Evolutionary conservation across 2,113 vertebrate species (phyloP).

Genomic region (Mesocricetus auratus): DNA sequence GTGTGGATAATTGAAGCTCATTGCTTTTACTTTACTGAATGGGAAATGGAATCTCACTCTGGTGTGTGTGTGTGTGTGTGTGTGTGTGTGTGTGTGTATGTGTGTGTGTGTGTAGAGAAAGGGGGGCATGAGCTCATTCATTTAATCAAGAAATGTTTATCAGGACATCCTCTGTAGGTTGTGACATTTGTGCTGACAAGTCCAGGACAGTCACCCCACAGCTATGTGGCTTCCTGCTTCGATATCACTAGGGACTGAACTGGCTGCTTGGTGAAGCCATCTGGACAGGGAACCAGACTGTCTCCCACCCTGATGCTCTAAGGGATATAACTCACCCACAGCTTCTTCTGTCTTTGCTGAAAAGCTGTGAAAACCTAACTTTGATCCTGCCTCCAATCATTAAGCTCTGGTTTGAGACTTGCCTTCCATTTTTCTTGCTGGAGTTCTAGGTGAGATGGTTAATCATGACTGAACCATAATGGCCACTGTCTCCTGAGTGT

Average conservation of each 20-base stretch:
- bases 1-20: neutral
- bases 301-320: neutral
- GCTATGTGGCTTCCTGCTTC: neutral
- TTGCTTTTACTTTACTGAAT: conserved; percentile 1
- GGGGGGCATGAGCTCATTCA: neutral
- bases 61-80: neutral
- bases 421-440: neutral
- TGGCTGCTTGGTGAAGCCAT: neutral
- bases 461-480: neutral
- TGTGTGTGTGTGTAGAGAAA: neutral
- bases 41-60: neutral
- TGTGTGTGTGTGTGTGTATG: neutral
- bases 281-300: neutral
- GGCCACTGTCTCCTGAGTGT: neutral
- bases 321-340: neutral
- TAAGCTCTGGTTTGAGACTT: neutral
- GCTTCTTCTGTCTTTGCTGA: neutral
- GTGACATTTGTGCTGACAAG: too few species aligned
- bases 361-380: neutral
- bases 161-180: neutral
- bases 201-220: neutral
- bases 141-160: neutral
- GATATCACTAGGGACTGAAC: too few species aligned
- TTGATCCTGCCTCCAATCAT: neutral
- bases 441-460: neutral